phyloP scores from a whole-genome alignment of 2,797 vertebrate species.

The Sus cebifrons region DNA sequence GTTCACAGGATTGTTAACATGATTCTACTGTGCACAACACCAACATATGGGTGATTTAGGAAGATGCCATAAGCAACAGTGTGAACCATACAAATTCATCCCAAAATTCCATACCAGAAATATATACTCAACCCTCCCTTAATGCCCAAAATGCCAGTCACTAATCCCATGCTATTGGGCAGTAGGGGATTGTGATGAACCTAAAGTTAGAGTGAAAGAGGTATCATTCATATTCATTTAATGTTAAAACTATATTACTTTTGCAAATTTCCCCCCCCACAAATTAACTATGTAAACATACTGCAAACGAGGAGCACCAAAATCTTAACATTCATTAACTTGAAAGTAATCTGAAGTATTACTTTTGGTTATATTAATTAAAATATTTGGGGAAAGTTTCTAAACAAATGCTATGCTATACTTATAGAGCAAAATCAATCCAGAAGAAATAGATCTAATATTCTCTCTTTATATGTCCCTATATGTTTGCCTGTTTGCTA shows the following conservation, averaged over 20 bases:
- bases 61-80: background rate
- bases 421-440: background rate
- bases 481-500: background rate
- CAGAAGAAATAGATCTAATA: background rate
- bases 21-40: background rate
- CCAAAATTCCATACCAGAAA: background rate
- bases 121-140: background rate
- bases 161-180: background rate
- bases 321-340: background rate
- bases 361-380: background rate
- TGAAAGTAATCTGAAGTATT: background rate
- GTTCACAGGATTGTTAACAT: background rate
- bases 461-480: background rate
- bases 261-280: background rate
- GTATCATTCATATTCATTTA: background rate
- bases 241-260: background rate
- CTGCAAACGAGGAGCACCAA: background rate
- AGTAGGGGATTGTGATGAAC: background rate
- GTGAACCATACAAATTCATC: background rate
- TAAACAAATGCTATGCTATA: background rate
- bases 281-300: background rate
- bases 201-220: background rate
- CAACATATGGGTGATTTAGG: fast-evolving
- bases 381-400: background rate
- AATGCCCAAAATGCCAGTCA: background rate